A percentile compares a stretch with the other conserved stretches of the same genome.
phyloP scores from a whole-genome alignment of 2,888 invertebrate genomes.

The Leucania comma region DNA sequence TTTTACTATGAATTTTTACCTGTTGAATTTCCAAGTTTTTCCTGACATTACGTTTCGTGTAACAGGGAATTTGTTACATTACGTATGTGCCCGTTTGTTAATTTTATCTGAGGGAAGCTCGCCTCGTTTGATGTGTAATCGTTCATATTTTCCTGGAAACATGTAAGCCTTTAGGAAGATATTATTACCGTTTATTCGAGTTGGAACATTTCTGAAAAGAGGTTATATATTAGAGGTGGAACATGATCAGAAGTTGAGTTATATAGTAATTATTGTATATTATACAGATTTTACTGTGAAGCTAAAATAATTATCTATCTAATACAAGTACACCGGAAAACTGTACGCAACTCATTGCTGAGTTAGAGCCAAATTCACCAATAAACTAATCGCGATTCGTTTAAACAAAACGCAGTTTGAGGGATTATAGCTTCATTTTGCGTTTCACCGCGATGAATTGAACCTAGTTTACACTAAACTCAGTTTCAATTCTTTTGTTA shows the following conservation, averaged over 20 bases:
- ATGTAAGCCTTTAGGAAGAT: conserved; percentile 18
- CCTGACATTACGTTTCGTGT: conserved; percentile 19
- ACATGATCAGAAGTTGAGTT: neutral
- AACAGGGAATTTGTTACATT: conserved; percentile 33
- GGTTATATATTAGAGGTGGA: neutral
- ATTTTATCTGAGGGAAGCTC: conserved; percentile 30
- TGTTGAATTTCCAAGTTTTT: conserved; percentile 69
- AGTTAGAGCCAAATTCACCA: too few species aligned
- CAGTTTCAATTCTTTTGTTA: too few species aligned
- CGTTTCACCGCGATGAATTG: too few species aligned
- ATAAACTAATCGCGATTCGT: too few species aligned
- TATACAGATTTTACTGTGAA: neutral
- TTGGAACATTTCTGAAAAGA: conserved; percentile 1
- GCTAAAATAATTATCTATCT: neutral
- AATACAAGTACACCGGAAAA: neutral
- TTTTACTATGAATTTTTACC: conserved; percentile 65
- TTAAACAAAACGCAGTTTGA: too few species aligned
- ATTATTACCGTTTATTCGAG: conserved; percentile 30
- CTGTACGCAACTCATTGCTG: too few species aligned
- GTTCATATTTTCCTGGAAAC: conserved; percentile 43
- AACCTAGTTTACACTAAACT: too few species aligned
- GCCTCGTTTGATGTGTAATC: conserved; percentile 60
- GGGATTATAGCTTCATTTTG: too few species aligned
- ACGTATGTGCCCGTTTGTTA: conserved; percentile 30
- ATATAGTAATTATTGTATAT: neutral